Conservation (phyloP, 2,797 vertebrate species). For the Enteromius trimaculatus region DNA sequence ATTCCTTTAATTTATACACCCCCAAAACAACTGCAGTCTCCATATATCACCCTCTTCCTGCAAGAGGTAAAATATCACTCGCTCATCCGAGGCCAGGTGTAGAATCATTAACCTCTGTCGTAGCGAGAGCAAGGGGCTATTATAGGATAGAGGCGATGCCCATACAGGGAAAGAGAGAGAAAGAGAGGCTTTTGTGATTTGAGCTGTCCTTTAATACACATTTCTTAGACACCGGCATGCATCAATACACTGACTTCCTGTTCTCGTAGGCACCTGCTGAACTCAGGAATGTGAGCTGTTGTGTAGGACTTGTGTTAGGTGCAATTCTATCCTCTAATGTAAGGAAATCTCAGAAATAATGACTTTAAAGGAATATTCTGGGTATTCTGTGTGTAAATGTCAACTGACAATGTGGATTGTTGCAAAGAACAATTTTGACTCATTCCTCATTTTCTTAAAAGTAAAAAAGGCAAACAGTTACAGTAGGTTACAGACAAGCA, state of each 20-base stretch:
- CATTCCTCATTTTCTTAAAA: background rate
- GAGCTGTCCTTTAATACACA: slow-evolving; percentile 70
- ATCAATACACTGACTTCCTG: slow-evolving; percentile 72
- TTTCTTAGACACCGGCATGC: slow-evolving; percentile 66
- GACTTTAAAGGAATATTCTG: background rate
- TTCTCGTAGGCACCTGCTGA: slow-evolving; percentile 51
- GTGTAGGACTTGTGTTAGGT: slow-evolving; percentile 45
- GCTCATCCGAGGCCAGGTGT: slow-evolving; percentile 80
- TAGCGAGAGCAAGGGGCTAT: slow-evolving; percentile 71
- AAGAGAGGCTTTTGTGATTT: slow-evolving; percentile 69
- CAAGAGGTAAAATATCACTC: slow-evolving; percentile 83
- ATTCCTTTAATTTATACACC: slow-evolving; percentile 93
- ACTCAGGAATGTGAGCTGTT: slow-evolving; percentile 55
- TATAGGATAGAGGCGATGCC: slow-evolving; percentile 58
- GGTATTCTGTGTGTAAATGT: background rate
- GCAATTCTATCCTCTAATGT: background rate
- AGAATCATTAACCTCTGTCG: slow-evolving; percentile 81
- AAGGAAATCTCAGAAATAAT: background rate
- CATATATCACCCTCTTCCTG: slow-evolving; percentile 84
- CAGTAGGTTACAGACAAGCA: background rate
- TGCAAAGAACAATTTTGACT: background rate
- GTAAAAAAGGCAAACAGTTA: background rate
- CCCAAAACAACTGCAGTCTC: slow-evolving; percentile 82
- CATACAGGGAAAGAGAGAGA: slow-evolving; percentile 64
- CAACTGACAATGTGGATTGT: background rate